Percentiles rank a stretch among this genome's conserved stretches.
Conservation (phyloP, 2,797 vertebrate species). For the Clarias pachynema region DNA sequence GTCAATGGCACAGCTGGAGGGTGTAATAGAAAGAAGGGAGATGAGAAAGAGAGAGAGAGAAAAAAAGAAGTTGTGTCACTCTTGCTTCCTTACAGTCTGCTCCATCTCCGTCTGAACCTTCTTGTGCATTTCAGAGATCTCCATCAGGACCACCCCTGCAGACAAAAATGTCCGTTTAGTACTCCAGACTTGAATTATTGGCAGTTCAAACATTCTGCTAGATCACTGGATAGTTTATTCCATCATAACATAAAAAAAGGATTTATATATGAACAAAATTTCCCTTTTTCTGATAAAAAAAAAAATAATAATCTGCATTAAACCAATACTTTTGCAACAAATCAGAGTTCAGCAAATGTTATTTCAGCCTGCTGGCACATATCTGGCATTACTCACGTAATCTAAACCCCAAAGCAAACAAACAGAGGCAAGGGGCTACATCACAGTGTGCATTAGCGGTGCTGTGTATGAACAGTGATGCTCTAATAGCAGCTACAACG, state of each 20-base stretch:
- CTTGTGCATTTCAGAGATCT: conserved; percentile 89
- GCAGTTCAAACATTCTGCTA: not conserved
- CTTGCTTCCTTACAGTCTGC: conserved; percentile 83
- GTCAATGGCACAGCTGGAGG: conserved; percentile 25
- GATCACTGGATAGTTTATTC: not conserved
- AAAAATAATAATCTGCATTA: not conserved
- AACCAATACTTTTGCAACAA: not conserved
- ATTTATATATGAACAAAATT: not conserved
- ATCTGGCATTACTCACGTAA: conserved; percentile 29
- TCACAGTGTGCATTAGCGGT: conserved; percentile 21
- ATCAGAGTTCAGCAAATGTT: conserved; percentile 7
- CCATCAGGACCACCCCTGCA: conserved; percentile 89
- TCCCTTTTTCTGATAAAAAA: not conserved
- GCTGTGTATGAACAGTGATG: conserved; percentile 22
- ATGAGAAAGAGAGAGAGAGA: not conserved
- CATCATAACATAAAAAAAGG: not conserved
- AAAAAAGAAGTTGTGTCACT: not conserved
- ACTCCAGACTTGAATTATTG: not conserved
- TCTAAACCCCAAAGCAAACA: conserved; percentile 27
- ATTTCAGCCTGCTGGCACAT: conserved; percentile 20
- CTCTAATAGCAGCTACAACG: conserved; percentile 66
- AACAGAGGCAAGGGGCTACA: conserved; percentile 33
- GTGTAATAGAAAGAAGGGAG: not conserved
- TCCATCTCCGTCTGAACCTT: conserved; percentile 88
- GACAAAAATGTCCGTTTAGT: conserved; percentile 52